Percentiles rank a stretch among this genome's conserved stretches.
These are phyloP conservation scores for Hemicordylus capensis DNA, from an alignment of 2,113 vertebrate species.

Conservation along the genomic window DNA sequence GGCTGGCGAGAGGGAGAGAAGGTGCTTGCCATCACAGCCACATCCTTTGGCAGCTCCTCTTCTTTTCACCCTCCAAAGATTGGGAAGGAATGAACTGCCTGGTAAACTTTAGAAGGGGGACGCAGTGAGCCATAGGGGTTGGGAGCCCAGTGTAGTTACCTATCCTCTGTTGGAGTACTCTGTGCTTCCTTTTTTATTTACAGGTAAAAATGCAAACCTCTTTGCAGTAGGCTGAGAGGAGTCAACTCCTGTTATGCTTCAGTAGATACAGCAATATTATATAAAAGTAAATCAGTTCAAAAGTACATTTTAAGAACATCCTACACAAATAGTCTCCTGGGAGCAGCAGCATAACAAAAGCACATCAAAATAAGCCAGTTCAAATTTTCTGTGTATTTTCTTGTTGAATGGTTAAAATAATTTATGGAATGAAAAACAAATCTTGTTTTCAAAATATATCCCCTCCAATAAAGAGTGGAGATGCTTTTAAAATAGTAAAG, in stretches of 20 bases:
- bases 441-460: not conserved
- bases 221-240: not conserved
- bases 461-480: not conserved
- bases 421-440: not conserved
- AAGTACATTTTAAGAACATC: not conserved
- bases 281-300: not conserved
- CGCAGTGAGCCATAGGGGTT: too few species aligned
- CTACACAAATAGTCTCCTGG: not conserved
- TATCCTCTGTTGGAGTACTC: not conserved
- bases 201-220: not conserved
- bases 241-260: not conserved
- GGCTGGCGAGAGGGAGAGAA: too few species aligned
- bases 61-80: too few species aligned
- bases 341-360: not conserved
- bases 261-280: not conserved
- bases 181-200: not conserved
- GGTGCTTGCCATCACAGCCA: too few species aligned
- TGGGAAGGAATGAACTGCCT: too few species aligned
- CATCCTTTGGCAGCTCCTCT: too few species aligned
- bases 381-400: not conserved
- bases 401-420: not conserved
- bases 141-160: too few species aligned
- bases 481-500: not conserved
- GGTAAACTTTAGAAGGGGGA: too few species aligned
- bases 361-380: not conserved